Evolutionary conservation across 2,888 invertebrate species (phyloP).

Genomic region (Geotrupes spiniger): DNA sequence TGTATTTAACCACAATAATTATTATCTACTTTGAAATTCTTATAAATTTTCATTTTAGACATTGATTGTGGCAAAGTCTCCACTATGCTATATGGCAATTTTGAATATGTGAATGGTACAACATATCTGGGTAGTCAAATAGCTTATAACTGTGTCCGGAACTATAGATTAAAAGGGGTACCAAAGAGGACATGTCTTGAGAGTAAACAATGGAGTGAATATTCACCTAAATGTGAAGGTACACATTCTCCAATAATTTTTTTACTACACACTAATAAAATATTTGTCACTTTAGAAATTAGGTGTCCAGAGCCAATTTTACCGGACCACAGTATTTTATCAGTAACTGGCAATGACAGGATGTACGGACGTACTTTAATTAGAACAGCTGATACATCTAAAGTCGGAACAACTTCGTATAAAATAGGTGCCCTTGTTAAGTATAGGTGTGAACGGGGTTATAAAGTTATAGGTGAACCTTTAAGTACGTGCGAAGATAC

Average conservation of each 20-base stretch:
- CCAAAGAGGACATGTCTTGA: slow-evolving; percentile 70
- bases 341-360: slow-evolving; percentile 87
- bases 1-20: slow-evolving; percentile 56
- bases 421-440: slow-evolving; percentile 84
- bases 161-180: slow-evolving; percentile 76
- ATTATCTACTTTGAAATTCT: too few relatives aligned
- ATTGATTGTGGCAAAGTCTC: slow-evolving; percentile 86
- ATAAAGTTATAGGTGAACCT: slow-evolving; percentile 82
- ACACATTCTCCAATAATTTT: too few relatives aligned
- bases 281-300: slow-evolving; percentile 62
- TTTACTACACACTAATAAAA: too few relatives aligned
- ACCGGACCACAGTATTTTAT: slow-evolving; percentile 81
- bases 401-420: slow-evolving; percentile 70
- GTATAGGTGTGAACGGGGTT: slow-evolving; percentile 86
- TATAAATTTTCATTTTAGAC: slow-evolving; percentile 54
- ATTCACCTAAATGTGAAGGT: slow-evolving; percentile 85
- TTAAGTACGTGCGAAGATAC: slow-evolving; percentile 82
- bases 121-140: slow-evolving; percentile 81
- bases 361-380: slow-evolving; percentile 83
- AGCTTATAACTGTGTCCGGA: slow-evolving; percentile 73
- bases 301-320: slow-evolving; percentile 81
- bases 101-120: slow-evolving; percentile 72
- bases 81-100: slow-evolving; percentile 72
- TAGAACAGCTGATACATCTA: slow-evolving; percentile 66
- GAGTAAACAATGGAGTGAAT: slow-evolving; percentile 79